Evolutionary conservation across 1,140 invertebrate species (phyloP), one percentile per base, ranked within the genome.

Genomic region (Diuraphis noxia): DNA sequence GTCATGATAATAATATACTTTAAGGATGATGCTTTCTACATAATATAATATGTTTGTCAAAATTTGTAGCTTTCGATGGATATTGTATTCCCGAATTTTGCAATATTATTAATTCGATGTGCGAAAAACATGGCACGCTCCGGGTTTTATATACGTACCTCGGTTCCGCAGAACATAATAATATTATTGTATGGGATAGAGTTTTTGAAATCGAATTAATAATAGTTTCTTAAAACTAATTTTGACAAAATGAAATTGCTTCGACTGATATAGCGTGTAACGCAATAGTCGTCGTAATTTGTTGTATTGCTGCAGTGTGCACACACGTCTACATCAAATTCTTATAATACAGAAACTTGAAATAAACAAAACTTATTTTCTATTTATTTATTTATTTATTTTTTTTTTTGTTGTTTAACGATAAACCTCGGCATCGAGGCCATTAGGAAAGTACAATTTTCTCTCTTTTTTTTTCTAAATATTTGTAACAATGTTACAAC

Each of bases 171-270:
- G n/a, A n/a, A n/a, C n/a, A n/a, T n/a, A n/a, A n/a, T n/a, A n/a
- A n/a, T n/a, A n/a, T n/a, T n/a, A n/a, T n/a, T n/a, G n/a, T 21
- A 81, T 10, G 40, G 23, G 36, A 38, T 81, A 34, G 0, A 72
- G n/a, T 81, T 81, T 40, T 38, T 23, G 40, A 40, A 40, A 38
- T 81, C 5, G 38, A 38, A 81, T 38, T 81, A 81, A 79, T 36
- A 81, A 81, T 40, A 81, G 79, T 81, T n/a, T 79, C 36, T n/a
- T 81, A 40, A 81, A 81, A 81, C 79, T 38, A 81, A 81, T 81
- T 38, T 81, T 40, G 21, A 1, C 21, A 40, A 40, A 40, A 81
- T 40, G 36, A 9, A 38, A 81, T 81, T 40, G 34, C 46, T 21
- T 23, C 4, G 72, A 79, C 7, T 72, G 13, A 72, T 72, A 36